Evolutionary conservation across 1,140 invertebrate species (phyloP).

Genomic region (Lutraria rhynchaena): DNA sequence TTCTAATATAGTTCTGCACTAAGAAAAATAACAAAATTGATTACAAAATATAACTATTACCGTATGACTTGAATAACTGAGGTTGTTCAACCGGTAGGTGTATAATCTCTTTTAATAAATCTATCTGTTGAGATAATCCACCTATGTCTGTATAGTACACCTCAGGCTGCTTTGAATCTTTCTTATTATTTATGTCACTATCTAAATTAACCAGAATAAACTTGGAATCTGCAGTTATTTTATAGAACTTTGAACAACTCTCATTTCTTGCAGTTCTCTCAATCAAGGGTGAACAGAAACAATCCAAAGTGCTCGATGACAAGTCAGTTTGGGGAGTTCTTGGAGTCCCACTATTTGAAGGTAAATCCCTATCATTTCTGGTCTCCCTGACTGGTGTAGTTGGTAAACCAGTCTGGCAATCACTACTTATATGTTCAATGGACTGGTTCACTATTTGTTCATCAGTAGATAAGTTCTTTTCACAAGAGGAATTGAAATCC

Average conservation of each 20-base stretch:
- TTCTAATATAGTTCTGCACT: not conserved
- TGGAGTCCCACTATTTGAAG: constrained; percentile 7
- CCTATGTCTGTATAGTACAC: constrained; percentile 69
- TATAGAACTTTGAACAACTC: constrained; percentile 58
- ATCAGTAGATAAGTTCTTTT: not conserved
- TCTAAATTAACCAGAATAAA: constrained; percentile 35
- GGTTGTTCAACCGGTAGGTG: constrained; percentile 65
- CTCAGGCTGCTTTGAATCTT: not conserved
- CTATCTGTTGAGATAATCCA: constrained; percentile 70
- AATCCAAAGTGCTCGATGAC: not conserved
- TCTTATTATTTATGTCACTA: not conserved
- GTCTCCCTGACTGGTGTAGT: not conserved
- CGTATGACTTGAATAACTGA: constrained; percentile 66
- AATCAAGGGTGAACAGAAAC: constrained; percentile 40
- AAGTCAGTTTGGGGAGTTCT: constrained; percentile 9
- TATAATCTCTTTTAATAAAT: constrained; percentile 69
- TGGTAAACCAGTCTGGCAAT: no score
- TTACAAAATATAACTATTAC: no score
- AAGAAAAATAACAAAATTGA: no score
- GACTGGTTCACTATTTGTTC: not conserved
- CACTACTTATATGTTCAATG: not conserved
- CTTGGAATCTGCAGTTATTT: constrained; percentile 59
- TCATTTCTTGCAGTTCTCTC: not conserved
- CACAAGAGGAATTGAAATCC: no score
- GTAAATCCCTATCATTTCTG: not conserved